phyloP scores from a whole-genome alignment of 1,140 invertebrate genomes.

The Holcopasites calliopsidis region DNA sequence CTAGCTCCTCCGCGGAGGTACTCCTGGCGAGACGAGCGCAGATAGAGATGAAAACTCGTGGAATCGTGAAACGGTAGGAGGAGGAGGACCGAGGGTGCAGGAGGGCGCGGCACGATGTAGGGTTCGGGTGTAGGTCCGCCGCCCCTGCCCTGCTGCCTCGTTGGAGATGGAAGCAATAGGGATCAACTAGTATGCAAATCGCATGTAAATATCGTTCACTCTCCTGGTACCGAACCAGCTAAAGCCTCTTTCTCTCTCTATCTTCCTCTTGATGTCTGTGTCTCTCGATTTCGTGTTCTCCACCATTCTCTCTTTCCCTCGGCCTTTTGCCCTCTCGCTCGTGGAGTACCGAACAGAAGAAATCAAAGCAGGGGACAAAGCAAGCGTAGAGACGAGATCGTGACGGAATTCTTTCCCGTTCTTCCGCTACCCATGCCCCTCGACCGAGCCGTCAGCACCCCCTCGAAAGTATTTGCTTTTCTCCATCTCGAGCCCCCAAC shows the following conservation, averaged over 20 bases:
- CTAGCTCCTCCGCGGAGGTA: conserved; percentile 28
- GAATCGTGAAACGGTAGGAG: conserved; percentile 47
- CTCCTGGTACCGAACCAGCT: conserved; percentile 70
- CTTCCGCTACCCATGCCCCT: conserved; percentile 44
- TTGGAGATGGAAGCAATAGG: conserved; percentile 80
- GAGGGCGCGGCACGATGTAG: conserved; percentile 68
- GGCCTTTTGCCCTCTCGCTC: conserved; percentile 51
- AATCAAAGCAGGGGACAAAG: conserved; percentile 79
- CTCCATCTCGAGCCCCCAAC: conserved; percentile 32
- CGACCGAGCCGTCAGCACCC: conserved; percentile 21
- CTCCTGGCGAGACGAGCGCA: conserved; percentile 16
- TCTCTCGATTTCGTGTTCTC: conserved; percentile 43
- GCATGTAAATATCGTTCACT: conserved; percentile 80
- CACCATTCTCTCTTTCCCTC: conserved; percentile 41
- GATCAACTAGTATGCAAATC: conserved; percentile 81
- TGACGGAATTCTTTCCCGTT: conserved; percentile 71
- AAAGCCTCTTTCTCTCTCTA: conserved; percentile 59
- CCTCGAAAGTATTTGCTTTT: conserved; percentile 50
- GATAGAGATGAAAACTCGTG: conserved; percentile 58
- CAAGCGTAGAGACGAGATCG: conserved; percentile 72
- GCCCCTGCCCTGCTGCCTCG: conserved; percentile 73
- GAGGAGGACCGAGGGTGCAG: conserved; percentile 34
- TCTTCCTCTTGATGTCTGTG: conserved; percentile 57
- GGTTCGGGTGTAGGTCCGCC: conserved; percentile 71
- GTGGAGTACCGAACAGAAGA: conserved; percentile 70